phyloP scores from a whole-genome alignment of 1,140 invertebrate genomes.

The Solenopsis invicta region DNA sequence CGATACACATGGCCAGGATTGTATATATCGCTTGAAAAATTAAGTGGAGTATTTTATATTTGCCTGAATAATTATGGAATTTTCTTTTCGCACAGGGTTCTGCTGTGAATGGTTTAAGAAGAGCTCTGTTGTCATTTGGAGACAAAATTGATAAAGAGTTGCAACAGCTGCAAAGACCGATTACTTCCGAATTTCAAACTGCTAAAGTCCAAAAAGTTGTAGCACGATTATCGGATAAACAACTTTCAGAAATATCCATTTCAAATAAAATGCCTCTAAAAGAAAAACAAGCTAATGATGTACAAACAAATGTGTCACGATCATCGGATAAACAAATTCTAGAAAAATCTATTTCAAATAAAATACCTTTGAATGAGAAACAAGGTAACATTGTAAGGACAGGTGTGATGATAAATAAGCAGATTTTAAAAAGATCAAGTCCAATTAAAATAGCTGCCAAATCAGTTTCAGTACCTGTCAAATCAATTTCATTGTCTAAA shows the following conservation, averaged over 20 bases:
- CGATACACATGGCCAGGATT: slow-evolving; percentile 75
- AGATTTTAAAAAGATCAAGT: too few relatives aligned
- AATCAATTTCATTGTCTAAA: too few relatives aligned
- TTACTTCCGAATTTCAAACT: background rate
- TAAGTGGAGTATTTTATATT: background rate
- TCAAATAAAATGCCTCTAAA: background rate
- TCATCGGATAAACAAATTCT: background rate
- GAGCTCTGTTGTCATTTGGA: slow-evolving; percentile 55
- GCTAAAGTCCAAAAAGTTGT: background rate
- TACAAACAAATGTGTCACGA: background rate
- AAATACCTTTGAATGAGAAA: background rate
- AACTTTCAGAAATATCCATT: too few relatives aligned
- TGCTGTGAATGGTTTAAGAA: slow-evolving; percentile 54
- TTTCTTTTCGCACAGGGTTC: slow-evolving; percentile 49
- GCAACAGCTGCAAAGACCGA: slow-evolving; percentile 4
- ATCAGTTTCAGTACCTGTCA: too few relatives aligned
- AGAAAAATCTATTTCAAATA: background rate
- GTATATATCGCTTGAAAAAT: slow-evolving; percentile 63
- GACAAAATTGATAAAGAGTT: slow-evolving; percentile 22
- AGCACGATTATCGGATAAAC: too few relatives aligned
- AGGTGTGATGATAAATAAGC: too few relatives aligned
- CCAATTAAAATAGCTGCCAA: too few relatives aligned
- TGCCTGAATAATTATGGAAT: background rate
- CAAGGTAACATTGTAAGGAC: background rate
- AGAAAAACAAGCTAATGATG: too few relatives aligned